Conservation (phyloP, 2,113 vertebrate genomes). For the Odobenus rosmarus region DNA sequence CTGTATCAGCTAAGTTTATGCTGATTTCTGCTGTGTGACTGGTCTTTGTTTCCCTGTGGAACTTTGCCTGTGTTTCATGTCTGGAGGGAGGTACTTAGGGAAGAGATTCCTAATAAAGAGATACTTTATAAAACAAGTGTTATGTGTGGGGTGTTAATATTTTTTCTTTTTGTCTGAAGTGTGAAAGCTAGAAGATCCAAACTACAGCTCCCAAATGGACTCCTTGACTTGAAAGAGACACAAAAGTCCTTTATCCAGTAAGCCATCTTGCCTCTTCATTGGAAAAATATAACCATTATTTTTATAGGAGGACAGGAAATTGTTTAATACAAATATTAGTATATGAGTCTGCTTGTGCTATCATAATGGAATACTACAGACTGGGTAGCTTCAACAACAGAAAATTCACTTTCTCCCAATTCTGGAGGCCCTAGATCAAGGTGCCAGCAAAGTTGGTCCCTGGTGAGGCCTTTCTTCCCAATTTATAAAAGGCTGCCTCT, state of each 20-base stretch:
- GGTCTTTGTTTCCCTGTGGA: neutral
- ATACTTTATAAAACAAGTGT: neutral
- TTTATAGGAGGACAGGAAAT: neutral
- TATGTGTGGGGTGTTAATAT: neutral
- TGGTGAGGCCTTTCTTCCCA: neutral
- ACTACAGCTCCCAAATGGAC: neutral
- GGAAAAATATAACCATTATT: neutral
- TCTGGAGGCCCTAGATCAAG: neutral
- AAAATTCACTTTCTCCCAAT: neutral
- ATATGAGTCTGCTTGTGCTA: neutral
- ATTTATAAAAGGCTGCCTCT: neutral
- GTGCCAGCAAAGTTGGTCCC: neutral
- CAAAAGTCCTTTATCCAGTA: neutral
- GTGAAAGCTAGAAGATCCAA: neutral
- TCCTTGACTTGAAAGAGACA: neutral
- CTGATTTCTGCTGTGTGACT: neutral
- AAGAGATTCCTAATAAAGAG: neutral
- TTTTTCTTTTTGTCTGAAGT: conserved; percentile 36
- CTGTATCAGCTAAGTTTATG: neutral
- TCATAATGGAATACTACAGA: neutral
- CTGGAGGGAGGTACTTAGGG: neutral
- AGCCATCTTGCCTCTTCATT: neutral
- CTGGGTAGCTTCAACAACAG: neutral
- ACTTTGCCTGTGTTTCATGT: neutral
- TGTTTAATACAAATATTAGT: neutral